Percentiles rank a stretch among this genome's conserved stretches.
phyloP scores from a whole-genome alignment of 2,113 vertebrate genomes.

The Pangasianodon hypophthalmus region DNA sequence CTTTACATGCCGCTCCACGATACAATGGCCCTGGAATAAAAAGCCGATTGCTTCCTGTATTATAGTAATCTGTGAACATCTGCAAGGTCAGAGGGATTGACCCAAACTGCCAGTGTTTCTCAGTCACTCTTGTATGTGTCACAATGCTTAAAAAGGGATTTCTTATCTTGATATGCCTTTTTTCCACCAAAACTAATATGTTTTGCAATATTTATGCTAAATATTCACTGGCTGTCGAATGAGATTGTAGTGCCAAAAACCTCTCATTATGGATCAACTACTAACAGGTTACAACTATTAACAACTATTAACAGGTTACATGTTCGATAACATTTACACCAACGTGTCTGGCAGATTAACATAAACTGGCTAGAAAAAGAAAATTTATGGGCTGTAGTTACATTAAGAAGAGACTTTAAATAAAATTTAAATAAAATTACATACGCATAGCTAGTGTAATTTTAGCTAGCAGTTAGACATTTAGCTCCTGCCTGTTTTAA shows the following conservation, averaged over 20 bases:
- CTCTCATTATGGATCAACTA: background rate
- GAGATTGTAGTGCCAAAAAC: background rate
- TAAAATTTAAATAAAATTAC: no score
- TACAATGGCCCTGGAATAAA: conserved; percentile 40
- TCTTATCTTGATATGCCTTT: background rate
- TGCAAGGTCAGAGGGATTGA: conserved; percentile 37
- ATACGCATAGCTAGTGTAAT: background rate
- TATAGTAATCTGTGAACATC: conserved; percentile 44
- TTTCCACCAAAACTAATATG: background rate
- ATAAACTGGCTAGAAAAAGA: background rate
- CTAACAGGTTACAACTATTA: no score
- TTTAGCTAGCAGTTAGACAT: background rate
- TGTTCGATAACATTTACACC: background rate
- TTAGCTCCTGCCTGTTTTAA: background rate
- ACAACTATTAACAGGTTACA: no score
- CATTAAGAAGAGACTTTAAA: background rate
- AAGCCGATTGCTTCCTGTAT: conserved; percentile 51
- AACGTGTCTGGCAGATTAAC: background rate
- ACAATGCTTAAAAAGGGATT: conserved; percentile 28
- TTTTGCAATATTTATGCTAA: background rate
- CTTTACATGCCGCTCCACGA: conserved; percentile 26
- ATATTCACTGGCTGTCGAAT: background rate
- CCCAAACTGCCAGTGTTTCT: background rate
- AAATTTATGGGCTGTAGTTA: background rate
- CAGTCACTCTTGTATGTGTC: background rate